Base-by-base conservation (phyloP, 2,797 vertebrate species). In the Sarcophilus harrisii region DNA sequence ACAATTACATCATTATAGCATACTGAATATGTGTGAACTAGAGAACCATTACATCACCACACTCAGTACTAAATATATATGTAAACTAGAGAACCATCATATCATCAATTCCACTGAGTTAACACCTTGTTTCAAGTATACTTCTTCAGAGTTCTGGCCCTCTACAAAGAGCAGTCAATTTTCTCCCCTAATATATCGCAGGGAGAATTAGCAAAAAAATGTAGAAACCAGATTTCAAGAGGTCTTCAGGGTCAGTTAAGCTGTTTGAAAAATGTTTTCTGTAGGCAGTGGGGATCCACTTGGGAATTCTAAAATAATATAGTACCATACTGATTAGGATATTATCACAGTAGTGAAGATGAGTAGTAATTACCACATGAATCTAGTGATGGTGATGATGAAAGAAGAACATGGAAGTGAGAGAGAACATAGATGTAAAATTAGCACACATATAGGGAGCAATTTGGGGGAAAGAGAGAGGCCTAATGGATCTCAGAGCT, bases 391-490 rank as follows among this genome's bases (percentile, higher is more conserved):
- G 21, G 18, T 81, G 29, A 6, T 6, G 32, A 8, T 81, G n/a
- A 18, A 21, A 45, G 21, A 81, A 38, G n/a, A 21, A 8, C 18
- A 81, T 81, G 66, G 18, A 81, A 6, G 24, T 45, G 16, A 38
- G 9, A 45, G n/a, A 45, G 3, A 38, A 45, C 5, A n/a, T 66
- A 29, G n/a, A 45, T 45, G 3, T 45, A 81, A 81, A 81, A 81
- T 24, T 21, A 45, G 66, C 6, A 81, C n/a, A 38, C 6, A 81
- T 45, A 45, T 45, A 45, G 3, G 8, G n/a, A 45, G 16, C 38
- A 45, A 81, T 45, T 81, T 73, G n/a, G n/a, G 1, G 18, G 1
- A 6, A 4, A 2, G 66, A 8, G 0, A 5, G 21, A 0, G 8
- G 4, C 0, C 21, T 0, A 24, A 38, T 45, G 21, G n/a, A 81